Evolutionary conservation across 1,140 invertebrate species (phyloP).

Genomic region (Ceratosolen fusciceps): DNA sequence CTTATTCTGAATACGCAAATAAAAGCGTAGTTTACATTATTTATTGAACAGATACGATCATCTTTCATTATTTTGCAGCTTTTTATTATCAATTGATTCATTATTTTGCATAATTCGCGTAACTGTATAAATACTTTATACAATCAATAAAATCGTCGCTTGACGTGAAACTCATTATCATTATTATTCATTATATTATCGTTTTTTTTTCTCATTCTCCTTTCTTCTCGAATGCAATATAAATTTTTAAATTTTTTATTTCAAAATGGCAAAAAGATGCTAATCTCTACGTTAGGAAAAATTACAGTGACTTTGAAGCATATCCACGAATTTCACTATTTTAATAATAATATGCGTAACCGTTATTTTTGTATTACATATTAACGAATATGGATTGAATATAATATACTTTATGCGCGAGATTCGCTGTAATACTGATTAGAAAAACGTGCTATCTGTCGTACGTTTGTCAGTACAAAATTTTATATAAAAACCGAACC

Average conservation of each 20-base stretch:
- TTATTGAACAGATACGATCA: slow-evolving; percentile 27
- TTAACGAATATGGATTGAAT: slow-evolving; percentile 43
- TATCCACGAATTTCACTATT: slow-evolving; percentile 36
- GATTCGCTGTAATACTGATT: slow-evolving; percentile 49
- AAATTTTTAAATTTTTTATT: slow-evolving; percentile 2
- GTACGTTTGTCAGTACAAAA: slow-evolving; percentile 43
- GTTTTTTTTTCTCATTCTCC: background rate
- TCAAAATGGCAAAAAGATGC: background rate
- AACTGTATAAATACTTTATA: background rate
- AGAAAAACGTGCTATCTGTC: slow-evolving; percentile 21
- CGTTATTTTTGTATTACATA: background rate
- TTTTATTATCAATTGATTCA: slow-evolving; percentile 7
- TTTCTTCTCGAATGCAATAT: background rate
- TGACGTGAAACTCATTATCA: background rate
- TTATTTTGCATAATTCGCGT: background rate
- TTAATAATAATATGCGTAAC: slow-evolving; percentile 21
- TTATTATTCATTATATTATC: no score
- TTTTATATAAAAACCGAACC: slow-evolving; percentile 40
- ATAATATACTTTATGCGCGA: slow-evolving; percentile 44
- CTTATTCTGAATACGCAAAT: slow-evolving; percentile 42
- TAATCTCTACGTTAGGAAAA: slow-evolving; percentile 21
- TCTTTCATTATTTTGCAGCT: slow-evolving; percentile 22
- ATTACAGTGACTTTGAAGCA: slow-evolving; percentile 29
- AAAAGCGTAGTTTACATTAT: slow-evolving; percentile 39
- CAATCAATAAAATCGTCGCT: background rate